A percentile compares a stretch with the other conserved stretches of the same genome.
Evolutionary conservation across 2,797 vertebrate species (phyloP).

Genomic region (Coluber constrictor): DNA sequence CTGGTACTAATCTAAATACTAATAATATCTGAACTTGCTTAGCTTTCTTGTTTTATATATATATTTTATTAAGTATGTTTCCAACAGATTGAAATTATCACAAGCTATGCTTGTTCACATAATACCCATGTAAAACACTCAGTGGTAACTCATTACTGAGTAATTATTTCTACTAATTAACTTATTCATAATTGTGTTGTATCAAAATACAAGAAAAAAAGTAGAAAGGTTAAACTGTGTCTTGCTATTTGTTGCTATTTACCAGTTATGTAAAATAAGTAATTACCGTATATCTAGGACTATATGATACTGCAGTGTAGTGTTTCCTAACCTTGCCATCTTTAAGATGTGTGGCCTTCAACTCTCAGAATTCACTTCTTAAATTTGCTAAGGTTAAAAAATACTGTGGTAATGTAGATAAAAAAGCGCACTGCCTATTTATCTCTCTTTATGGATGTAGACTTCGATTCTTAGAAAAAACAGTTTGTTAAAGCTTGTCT

Average conservation of each 20-base stretch:
- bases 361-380: neutral
- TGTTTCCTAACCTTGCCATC: neutral
- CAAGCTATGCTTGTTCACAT: neutral
- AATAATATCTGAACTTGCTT: neutral
- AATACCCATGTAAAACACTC: neutral
- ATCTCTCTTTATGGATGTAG: neutral
- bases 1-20: neutral
- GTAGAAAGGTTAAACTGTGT: neutral
- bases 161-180: neutral
- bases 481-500: neutral
- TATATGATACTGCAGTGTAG: neutral
- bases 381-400: neutral
- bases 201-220: neutral
- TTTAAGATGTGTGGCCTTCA: neutral
- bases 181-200: neutral
- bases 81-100: neutral
- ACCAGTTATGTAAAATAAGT: neutral
- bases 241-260: neutral
- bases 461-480: neutral
- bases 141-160: neutral
- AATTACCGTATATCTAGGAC: neutral
- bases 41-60: neutral
- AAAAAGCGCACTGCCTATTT: neutral
- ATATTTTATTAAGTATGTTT: neutral
- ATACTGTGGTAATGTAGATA: neutral